Evolutionary conservation across 2,888 invertebrate species (phyloP).

Genomic region (Drosophila phalerata): DNA sequence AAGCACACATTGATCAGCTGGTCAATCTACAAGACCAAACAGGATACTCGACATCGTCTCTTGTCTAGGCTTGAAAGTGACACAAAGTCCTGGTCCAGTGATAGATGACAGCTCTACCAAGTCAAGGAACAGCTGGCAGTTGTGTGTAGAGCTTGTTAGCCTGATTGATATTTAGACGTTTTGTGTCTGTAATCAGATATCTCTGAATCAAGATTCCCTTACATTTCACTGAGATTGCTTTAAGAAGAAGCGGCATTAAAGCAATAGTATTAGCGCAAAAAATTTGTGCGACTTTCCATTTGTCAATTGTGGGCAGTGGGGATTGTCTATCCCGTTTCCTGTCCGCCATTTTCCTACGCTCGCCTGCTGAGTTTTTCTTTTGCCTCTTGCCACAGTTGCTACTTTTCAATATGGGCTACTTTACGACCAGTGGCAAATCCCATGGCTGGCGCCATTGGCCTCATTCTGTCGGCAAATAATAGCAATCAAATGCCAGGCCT

Average conservation of each 20-base stretch:
- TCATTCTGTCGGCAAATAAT: slow-evolving; percentile 72
- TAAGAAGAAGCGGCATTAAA: slow-evolving; percentile 30
- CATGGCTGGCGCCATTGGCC: slow-evolving; percentile 61
- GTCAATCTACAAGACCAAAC: slow-evolving; percentile 12
- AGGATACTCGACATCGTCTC: background rate
- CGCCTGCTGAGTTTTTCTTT: background rate
- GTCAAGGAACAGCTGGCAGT: slow-evolving; percentile 65
- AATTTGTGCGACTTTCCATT: slow-evolving; percentile 54
- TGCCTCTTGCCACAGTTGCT: slow-evolving; percentile 15
- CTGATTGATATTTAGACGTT: slow-evolving; percentile 68
- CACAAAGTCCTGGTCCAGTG: slow-evolving; percentile 30
- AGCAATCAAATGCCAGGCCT: slow-evolving; percentile 66
- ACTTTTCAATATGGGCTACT: slow-evolving; percentile 55
- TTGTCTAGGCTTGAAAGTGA: slow-evolving; percentile 12
- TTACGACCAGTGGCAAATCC: slow-evolving; percentile 47
- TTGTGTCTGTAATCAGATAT: slow-evolving; percentile 8
- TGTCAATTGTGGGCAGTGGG: slow-evolving; percentile 44
- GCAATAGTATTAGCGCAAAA: slow-evolving; percentile 31
- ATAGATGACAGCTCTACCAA: slow-evolving; percentile 64
- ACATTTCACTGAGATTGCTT: slow-evolving; percentile 1
- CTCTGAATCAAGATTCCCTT: background rate
- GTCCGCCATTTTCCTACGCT: background rate
- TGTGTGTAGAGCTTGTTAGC: slow-evolving; percentile 62
- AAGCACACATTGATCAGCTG: slow-evolving; percentile 8
- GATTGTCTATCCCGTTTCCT: slow-evolving; percentile 8